Evolutionary conservation across 2,113 vertebrate species (phyloP).

Genomic region (Dasypus novemcinctus): DNA sequence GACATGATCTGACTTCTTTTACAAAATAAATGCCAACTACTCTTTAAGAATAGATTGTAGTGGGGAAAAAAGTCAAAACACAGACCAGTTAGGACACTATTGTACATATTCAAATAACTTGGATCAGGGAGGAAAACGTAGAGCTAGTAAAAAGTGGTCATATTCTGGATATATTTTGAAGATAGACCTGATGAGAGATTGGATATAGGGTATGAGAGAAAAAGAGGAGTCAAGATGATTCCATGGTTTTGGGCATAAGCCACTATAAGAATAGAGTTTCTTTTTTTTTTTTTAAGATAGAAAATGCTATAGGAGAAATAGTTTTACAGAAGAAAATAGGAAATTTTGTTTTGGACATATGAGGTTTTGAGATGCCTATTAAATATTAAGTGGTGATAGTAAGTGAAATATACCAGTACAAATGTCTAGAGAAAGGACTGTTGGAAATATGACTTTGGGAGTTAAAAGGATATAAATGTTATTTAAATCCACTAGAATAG

Average conservation of each 20-base stretch:
- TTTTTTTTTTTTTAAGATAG: not conserved
- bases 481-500: not conserved
- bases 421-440: not conserved
- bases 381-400: not conserved
- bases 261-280: not conserved
- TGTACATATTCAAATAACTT: not conserved
- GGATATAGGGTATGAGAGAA: not conserved
- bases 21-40: not conserved
- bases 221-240: not conserved
- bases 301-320: not conserved
- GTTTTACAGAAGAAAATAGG: not conserved
- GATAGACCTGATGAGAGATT: not conserved
- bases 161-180: not conserved
- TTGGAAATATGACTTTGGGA: not conserved
- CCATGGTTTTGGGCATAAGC: not conserved
- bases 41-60: not conserved
- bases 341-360: not conserved
- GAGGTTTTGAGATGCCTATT: not conserved
- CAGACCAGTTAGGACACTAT: not conserved
- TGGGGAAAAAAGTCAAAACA: not conserved
- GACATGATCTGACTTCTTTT: not conserved
- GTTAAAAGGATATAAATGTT: not conserved
- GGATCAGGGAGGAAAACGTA: not conserved
- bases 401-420: not conserved
- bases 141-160: not conserved